Base-by-base conservation (phyloP, 2,888 invertebrate species). In the Cecidostiba fungosa region DNA sequence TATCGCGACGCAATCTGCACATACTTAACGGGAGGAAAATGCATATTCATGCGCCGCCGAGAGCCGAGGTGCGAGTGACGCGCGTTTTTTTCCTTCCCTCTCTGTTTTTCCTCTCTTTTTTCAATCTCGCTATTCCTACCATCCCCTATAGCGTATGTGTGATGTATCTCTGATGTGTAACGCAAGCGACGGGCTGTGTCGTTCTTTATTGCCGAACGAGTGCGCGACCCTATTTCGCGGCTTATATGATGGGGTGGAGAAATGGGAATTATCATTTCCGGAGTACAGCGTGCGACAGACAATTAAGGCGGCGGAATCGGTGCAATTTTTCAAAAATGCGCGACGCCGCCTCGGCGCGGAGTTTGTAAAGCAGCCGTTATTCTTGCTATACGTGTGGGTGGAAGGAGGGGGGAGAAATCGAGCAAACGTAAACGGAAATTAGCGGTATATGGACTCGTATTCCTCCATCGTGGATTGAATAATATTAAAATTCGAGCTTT, bases 1-100 rank as follows among this genome's bases (percentile, higher is more conserved):
- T 93, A 93, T 92, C 93, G 92, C 92, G 91, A 91, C 92, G 92
- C 93, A 92, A 93, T 93, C 93, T 92, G 92, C 91, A 91, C 92
- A 92, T 92, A 93, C 93, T 92, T 93, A 93, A 92, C 92, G 90
- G 77, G 90, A 89, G 91, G 90, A 92, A 91, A 91, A 91, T 93
- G 92, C 93, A 93, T 93, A 93, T 93, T 93, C 93, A 93, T 93
- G 92, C 89, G 90, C 89, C 88, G 86, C 87, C 87, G 89, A 89
- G 90, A 89, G 89, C 91, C 88, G 88, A 87, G 88, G 87, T 86
- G 87, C 90, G 89, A 90, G 89, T 89, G 89, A 89, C 88, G 89
- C 89, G 88, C 88, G 82, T 88, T 89, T 88, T 88, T 89, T 87
- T 85, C 74, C 84, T 81, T 86, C 84, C 1, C 43, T 14, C 32